phyloP scores from a whole-genome alignment of 2,888 invertebrate genomes.

The Cenopis cana region DNA sequence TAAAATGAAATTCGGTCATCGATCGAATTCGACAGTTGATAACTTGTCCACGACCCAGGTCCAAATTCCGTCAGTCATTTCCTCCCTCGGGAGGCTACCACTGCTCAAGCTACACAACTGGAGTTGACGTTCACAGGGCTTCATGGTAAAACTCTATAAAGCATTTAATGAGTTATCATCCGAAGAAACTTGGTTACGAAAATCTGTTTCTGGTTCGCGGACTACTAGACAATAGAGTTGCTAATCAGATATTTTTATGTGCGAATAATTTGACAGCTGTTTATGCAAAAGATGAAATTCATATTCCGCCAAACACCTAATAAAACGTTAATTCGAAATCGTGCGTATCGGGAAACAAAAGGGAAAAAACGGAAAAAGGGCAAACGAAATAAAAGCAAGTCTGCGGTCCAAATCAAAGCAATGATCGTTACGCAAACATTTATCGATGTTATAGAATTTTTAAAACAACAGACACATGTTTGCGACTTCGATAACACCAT shows the following conservation, averaged over 20 bases:
- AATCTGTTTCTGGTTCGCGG: too few species aligned
- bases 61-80: too few species aligned
- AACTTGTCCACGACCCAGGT: neutral
- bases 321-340: conserved; percentile 41
- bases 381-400: conserved; percentile 41
- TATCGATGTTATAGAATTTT: conserved; percentile 56
- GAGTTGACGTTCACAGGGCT: too few species aligned
- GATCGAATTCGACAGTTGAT: conserved; percentile 1
- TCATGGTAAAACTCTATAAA: too few species aligned
- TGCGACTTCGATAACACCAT: conserved; percentile 3
- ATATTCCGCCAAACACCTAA: conserved; percentile 28
- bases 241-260: neutral
- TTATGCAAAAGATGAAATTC: neutral
- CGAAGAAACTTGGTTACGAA: too few species aligned
- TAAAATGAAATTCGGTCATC: neutral
- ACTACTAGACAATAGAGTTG: neutral
- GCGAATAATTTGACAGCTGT: neutral
- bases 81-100: too few species aligned
- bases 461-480: conserved; percentile 51
- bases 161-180: too few species aligned
- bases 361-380: conserved; percentile 31
- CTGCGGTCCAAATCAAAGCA: conserved; percentile 48
- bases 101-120: too few species aligned
- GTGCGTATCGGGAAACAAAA: conserved; percentile 37
- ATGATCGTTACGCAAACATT: conserved; percentile 57